These are phyloP conservation scores for Anneissia japonica DNA, from an alignment of 35 echinoderm and acorn worm genomes.

Conservation along the genomic window DNA sequence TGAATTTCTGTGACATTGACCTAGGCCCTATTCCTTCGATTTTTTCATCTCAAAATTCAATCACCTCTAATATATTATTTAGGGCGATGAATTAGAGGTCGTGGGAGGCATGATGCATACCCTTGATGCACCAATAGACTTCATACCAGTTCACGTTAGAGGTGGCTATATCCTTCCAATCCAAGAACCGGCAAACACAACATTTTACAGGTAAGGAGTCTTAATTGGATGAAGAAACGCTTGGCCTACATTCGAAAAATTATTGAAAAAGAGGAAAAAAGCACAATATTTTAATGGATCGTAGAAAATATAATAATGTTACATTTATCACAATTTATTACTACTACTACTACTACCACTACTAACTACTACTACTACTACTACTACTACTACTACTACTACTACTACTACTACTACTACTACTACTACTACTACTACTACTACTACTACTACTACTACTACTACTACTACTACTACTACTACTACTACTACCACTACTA, in stretches of 20 bases:
- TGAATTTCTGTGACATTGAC: too few relatives aligned
- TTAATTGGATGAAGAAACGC: neutral
- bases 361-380: slow-evolving; percentile 1
- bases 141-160: slow-evolving; percentile 44
- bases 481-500: neutral
- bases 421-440: slow-evolving; percentile 1
- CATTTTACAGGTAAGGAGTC: slow-evolving; percentile 36
- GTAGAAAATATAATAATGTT: too few relatives aligned
- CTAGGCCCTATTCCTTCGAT: too few relatives aligned
- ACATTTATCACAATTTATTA: too few relatives aligned
- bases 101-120: neutral
- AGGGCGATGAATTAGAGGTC: slow-evolving; percentile 23
- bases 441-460: neutral
- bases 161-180: slow-evolving; percentile 67
- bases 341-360: neutral
- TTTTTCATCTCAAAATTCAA: too few relatives aligned
- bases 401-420: slow-evolving; percentile 1
- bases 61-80: neutral
- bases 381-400: slow-evolving; percentile 1
- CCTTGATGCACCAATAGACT: slow-evolving; percentile 22
- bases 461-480: slow-evolving; percentile 1
- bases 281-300: neutral
- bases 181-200: slow-evolving; percentile 53
- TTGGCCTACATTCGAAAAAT: neutral
- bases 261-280: neutral